Conservation (phyloP, 2,797 vertebrate genomes). For the Silurus aristotelis region DNA sequence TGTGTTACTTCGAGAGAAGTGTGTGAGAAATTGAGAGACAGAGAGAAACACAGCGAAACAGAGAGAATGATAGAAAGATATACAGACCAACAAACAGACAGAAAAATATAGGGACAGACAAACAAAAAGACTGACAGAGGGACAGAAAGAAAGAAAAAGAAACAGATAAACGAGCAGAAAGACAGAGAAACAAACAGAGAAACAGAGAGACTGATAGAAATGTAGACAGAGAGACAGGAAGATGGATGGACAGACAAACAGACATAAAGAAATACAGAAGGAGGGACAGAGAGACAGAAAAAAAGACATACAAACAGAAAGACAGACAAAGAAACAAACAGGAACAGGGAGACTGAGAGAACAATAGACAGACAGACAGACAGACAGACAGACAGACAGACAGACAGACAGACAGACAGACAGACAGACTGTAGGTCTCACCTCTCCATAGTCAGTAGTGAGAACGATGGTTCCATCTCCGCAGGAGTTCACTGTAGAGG, state of each 20-base stretch:
- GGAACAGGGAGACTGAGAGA: not conserved
- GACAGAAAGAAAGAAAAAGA: not conserved
- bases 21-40: not conserved
- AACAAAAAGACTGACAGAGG: not conserved
- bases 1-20: no score
- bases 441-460: conserved; percentile 85
- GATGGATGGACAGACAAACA: not conserved
- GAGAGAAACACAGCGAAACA: not conserved
- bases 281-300: not conserved
- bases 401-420: not conserved
- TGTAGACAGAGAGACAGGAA: not conserved
- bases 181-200: not conserved
- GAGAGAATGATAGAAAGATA: not conserved
- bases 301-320: no score
- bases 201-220: no score
- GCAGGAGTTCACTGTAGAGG: conserved; percentile 81
- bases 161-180: not conserved
- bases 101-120: not conserved
- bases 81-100: not conserved
- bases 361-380: not conserved
- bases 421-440: conserved; percentile 64
- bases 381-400: not conserved
- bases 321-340: no score
- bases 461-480: conserved; percentile 78
- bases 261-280: not conserved